These are phyloP conservation scores for Limonius californicus DNA, from an alignment of 1,140 invertebrate genomes.

Conservation along the genomic window DNA sequence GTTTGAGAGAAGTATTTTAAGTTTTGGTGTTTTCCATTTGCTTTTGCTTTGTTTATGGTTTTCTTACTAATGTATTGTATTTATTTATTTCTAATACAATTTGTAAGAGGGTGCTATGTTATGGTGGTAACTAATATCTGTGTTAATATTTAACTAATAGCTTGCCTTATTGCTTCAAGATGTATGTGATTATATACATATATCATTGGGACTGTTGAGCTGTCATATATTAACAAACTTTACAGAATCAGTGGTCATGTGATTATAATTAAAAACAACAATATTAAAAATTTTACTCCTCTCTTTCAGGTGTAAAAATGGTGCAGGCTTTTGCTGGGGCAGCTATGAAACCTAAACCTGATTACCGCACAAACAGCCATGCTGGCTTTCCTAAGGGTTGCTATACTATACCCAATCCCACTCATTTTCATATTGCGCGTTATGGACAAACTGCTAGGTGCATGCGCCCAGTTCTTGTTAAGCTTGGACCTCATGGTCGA, in stretches of 20 bases:
- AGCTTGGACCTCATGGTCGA: conserved; percentile 20
- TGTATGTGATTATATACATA: no score
- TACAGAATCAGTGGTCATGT: not conserved
- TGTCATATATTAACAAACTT: not conserved
- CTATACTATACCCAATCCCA: conserved; percentile 42
- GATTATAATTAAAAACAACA: not conserved
- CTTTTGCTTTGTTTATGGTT: conserved; percentile 4
- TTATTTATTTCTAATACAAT: no score
- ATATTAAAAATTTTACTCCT: conserved; percentile 3
- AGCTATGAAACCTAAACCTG: not conserved
- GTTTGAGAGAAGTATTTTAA: no score
- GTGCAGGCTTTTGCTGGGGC: conserved; percentile 4
- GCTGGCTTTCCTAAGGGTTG: conserved; percentile 43
- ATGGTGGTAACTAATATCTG: no score
- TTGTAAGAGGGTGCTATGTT: no score
- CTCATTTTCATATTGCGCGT: conserved; percentile 43
- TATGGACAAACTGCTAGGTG: conserved; percentile 23
- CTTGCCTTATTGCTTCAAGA: no score
- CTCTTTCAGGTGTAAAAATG: conserved; percentile 24
- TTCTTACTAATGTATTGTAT: no score
- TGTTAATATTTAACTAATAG: no score
- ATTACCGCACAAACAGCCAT: conserved; percentile 41
- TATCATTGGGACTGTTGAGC: no score
- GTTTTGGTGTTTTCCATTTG: not conserved
- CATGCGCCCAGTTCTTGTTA: conserved; percentile 31